Conservation (phyloP, 2,797 vertebrate species). For the Orientallactaga sibirica region DNA sequence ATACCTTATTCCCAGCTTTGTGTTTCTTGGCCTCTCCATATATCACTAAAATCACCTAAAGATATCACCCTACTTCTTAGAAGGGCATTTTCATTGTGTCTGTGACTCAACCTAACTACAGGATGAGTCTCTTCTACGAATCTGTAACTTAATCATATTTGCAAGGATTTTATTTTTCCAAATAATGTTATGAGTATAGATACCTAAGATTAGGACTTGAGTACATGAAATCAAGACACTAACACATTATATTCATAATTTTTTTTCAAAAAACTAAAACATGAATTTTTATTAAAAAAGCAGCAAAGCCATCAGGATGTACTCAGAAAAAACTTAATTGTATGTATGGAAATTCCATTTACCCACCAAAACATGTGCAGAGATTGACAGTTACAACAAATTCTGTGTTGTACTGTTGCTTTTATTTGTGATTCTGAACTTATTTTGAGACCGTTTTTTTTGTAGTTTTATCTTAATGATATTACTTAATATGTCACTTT, state of each 20-base stretch:
- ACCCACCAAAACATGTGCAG: not conserved
- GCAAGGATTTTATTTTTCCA: not conserved
- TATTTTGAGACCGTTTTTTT: not conserved
- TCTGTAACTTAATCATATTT: not conserved
- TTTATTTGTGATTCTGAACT: not conserved
- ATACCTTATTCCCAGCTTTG: not conserved
- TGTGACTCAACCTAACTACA: not conserved
- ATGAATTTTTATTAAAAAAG: no score
- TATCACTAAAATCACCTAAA: no score
- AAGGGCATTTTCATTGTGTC: not conserved
- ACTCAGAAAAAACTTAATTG: not conserved
- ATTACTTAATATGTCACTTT: not conserved
- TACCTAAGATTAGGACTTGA: not conserved
- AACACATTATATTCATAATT: not conserved
- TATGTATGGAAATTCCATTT: not conserved
- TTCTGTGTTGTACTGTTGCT: not conserved
- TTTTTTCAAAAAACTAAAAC: not conserved
- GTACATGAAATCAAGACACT: not conserved
- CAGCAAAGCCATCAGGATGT: not conserved
- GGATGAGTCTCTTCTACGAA: not conserved
- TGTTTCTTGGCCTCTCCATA: not conserved
- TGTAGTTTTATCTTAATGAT: not conserved
- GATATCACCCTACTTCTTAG: not conserved
- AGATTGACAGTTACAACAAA: not conserved
- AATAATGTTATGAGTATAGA: not conserved